Evolutionary conservation across 2,113 vertebrate genomes (phyloP).

Genomic region (Aspidoscelis tigris): DNA sequence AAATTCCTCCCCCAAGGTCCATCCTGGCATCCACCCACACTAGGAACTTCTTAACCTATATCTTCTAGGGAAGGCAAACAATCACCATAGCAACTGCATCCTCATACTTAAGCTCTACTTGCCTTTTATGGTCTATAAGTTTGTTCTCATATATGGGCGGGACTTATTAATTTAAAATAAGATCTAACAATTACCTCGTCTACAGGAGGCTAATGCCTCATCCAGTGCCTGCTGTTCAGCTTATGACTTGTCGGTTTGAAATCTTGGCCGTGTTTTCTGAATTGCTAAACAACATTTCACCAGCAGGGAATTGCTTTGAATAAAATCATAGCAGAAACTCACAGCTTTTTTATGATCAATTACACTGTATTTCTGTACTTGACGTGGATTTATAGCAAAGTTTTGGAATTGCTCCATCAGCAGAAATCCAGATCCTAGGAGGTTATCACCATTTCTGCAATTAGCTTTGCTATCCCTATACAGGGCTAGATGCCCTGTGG

Average conservation of each 20-base stretch:
- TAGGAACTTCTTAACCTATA: slow-evolving; percentile 51
- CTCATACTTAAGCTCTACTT: slow-evolving; percentile 28
- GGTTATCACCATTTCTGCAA: too few relatives aligned
- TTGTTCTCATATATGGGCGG: slow-evolving; percentile 12
- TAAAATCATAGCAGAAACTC: slow-evolving; percentile 62
- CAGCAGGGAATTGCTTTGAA: slow-evolving; percentile 60
- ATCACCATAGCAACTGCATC: slow-evolving; percentile 67
- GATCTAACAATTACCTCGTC: slow-evolving; percentile 59
- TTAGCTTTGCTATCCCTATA: too few relatives aligned
- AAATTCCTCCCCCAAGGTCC: slow-evolving; percentile 8
- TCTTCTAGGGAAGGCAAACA: slow-evolving; percentile 54
- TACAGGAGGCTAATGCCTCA: slow-evolving; percentile 50
- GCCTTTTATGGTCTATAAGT: slow-evolving; percentile 11
- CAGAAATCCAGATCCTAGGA: slow-evolving; percentile 27
- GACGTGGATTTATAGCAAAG: slow-evolving; percentile 49
- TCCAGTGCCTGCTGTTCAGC: slow-evolving; percentile 30
- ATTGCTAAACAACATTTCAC: slow-evolving; percentile 60
- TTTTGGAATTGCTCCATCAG: slow-evolving; percentile 10
- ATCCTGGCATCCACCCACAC: slow-evolving; percentile 18
- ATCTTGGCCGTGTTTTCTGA: slow-evolving; percentile 39
- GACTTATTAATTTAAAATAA: slow-evolving; percentile 49
- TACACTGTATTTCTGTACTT: slow-evolving; percentile 54
- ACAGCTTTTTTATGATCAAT: slow-evolving; percentile 43
- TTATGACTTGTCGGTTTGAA: slow-evolving; percentile 40
- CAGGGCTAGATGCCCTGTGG: too few relatives aligned